Evolutionary conservation across 2,888 invertebrate genomes (phyloP).

Genomic region (Nomada ferruginata): DNA sequence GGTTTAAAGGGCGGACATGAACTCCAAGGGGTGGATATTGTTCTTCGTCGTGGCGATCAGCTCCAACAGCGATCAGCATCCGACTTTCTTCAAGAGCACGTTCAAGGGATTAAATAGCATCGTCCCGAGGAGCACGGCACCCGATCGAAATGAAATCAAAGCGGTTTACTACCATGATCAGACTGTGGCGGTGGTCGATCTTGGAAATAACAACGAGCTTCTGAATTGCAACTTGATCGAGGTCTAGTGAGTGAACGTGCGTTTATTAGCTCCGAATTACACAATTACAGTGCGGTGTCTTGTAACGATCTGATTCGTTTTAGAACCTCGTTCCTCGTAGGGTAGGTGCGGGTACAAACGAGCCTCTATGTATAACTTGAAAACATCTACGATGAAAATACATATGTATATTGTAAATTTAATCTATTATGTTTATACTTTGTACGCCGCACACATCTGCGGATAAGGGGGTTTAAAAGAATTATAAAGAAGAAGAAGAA

Average conservation of each 20-base stretch:
- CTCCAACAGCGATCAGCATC: constrained; percentile 68
- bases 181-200: constrained; percentile 92
- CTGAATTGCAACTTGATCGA: constrained; percentile 93
- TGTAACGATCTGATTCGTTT: not conserved
- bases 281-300: not conserved
- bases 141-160: constrained; percentile 63
- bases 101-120: constrained; percentile 76
- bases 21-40: constrained; percentile 15
- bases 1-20: constrained; percentile 20
- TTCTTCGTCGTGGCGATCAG: constrained; percentile 48
- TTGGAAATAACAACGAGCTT: constrained; percentile 89
- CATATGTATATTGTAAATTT: too few species aligned
- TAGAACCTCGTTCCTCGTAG: not conserved
- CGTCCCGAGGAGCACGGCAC: constrained; percentile 38
- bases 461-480: too few species aligned
- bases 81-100: constrained; percentile 69
- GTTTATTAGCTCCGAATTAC: not conserved
- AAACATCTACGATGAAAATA: too few species aligned
- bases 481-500: too few species aligned
- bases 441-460: too few species aligned
- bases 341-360: too few species aligned
- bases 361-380: too few species aligned
- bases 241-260: constrained; percentile 90
- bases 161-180: constrained; percentile 91
- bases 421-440: too few species aligned